These are phyloP conservation scores for Drosophila multiciliata DNA, from an alignment of 2,888 invertebrate genomes.

Conservation along the genomic window DNA sequence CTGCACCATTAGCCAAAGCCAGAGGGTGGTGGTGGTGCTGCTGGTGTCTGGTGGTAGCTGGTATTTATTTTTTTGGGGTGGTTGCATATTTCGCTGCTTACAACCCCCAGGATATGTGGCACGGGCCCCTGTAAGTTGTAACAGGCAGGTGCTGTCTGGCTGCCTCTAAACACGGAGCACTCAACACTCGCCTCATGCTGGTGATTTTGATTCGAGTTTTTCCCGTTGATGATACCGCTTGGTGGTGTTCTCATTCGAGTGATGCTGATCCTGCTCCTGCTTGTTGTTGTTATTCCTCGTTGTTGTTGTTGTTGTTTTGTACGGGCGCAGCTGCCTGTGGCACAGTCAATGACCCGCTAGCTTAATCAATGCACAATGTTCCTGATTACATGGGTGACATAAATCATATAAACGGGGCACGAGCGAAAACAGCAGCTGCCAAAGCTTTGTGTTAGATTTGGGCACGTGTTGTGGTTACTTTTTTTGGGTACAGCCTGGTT, in stretches of 20 bases:
- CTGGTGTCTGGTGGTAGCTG: slow-evolving; percentile 30
- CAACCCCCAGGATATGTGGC: slow-evolving; percentile 76
- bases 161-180: not conserved
- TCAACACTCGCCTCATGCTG: slow-evolving; percentile 50
- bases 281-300: not conserved
- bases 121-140: slow-evolving; percentile 76
- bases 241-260: slow-evolving; percentile 20
- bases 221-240: slow-evolving; percentile 34
- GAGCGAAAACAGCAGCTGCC: slow-evolving; percentile 52
- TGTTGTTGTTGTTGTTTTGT: slow-evolving; percentile 25
- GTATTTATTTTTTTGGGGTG: slow-evolving; percentile 58
- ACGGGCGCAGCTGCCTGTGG: slow-evolving; percentile 48
- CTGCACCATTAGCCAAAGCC: slow-evolving; percentile 42
- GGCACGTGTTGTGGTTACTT: not conserved
- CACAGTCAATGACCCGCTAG: slow-evolving; percentile 74
- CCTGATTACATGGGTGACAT: slow-evolving; percentile 78
- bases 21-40: slow-evolving; percentile 74
- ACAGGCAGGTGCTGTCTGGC: slow-evolving; percentile 71
- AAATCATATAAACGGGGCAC: slow-evolving; percentile 61
- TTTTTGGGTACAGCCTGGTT: not conserved
- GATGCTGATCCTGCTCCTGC: slow-evolving; percentile 46
- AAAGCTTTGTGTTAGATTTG: slow-evolving; percentile 51
- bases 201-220: slow-evolving; percentile 64
- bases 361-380: slow-evolving; percentile 66
- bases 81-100: slow-evolving; percentile 36